Evolutionary conservation across 2,113 vertebrate species (phyloP), one percentile per base, ranked within the genome.

Genomic region (Macaca mulatta): DNA sequence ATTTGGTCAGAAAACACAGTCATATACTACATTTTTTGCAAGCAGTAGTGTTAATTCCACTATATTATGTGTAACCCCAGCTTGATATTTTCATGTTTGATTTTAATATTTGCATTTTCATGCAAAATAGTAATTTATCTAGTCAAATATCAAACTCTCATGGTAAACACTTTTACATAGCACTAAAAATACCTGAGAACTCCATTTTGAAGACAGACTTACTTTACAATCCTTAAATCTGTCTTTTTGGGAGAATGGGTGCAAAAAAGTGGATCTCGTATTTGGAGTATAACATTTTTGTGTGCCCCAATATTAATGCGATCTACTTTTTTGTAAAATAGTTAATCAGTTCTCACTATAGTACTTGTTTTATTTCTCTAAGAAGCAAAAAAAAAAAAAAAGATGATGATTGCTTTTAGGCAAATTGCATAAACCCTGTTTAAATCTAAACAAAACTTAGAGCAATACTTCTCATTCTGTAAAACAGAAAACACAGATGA

Each of bases 231-330:
- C 22, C 30, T 81, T 72, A 67, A 70, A 11, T 90, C 3, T 50
- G 2, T n/a, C 35, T 69, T 45, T 6, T 0, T 2, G 16, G 4
- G 5, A 18, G 16, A 6, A 64, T 5, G 3, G 3, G 1, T 12
- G n/a, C 35, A 64, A 90, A 81, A 70, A 16, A 52, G 13, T 59
- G 35, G 30, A 30, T 30, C 6, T 55, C 14, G n/a, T 40, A 82
- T 27, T 79, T 86, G 5, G 23, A 57, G 22, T 8, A 45, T 25
- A 40, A 23, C 3, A 50, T 61, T 78, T 92, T 87, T 32, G 38
- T 4, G 1, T 8, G 32, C 14, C 12, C 40, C 7, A 7, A 38
- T 12, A 92, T 12, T 30, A 86, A 67, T 22, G 7, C 7, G 64
- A 23, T 59, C 23, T 12, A 78, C 52, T 59, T 43, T 59, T 72